Conservation (phyloP, 2,113 vertebrate species). For the Crotophaga sulcirostris region DNA sequence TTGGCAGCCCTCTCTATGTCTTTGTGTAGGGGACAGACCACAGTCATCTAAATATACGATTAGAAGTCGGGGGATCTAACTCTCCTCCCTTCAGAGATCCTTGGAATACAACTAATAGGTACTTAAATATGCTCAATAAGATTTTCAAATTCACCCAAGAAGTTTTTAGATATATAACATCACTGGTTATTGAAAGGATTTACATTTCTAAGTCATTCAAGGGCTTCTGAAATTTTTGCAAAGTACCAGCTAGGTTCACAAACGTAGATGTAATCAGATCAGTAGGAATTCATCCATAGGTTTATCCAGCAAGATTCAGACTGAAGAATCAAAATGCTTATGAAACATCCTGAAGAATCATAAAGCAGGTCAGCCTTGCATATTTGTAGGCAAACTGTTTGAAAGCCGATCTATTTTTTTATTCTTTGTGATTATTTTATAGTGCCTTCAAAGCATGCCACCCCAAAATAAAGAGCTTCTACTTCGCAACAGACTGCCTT, state of each 20-base stretch:
- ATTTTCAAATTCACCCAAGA: neutral
- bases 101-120: neutral
- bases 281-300: neutral
- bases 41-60: neutral
- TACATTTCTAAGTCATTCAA: neutral
- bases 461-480: conserved; percentile 93
- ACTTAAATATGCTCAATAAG: neutral
- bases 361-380: neutral
- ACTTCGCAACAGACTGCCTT: conserved; percentile 90
- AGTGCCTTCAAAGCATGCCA: conserved; percentile 94
- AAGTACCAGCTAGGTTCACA: neutral
- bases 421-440: conserved; percentile 26
- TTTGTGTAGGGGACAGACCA: neutral
- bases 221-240: neutral
- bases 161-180: neutral
- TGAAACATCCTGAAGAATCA: neutral
- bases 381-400: neutral
- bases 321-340: neutral
- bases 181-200: neutral
- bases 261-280: neutral
- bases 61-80: neutral
- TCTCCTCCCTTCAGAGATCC: neutral
- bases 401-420: neutral
- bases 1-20: neutral
- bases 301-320: neutral